Evolutionary conservation across 1,140 invertebrate genomes (phyloP).

Genomic region (Drosophila lini): DNA sequence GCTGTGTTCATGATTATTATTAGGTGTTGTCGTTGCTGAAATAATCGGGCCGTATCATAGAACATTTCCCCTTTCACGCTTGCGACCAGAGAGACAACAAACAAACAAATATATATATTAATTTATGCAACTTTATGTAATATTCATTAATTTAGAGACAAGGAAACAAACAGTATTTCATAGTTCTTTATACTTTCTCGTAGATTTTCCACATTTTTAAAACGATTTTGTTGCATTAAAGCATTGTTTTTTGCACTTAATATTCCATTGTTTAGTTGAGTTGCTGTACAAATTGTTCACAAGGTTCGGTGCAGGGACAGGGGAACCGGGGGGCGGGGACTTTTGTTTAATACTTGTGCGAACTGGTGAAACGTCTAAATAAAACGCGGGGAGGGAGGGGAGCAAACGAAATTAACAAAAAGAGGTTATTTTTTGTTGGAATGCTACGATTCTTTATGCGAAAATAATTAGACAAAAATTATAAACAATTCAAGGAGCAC

Average conservation of each 20-base stretch:
- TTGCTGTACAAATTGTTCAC: slow-evolving; percentile 80
- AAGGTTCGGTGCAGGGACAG: slow-evolving; percentile 65
- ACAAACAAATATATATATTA: slow-evolving; percentile 49
- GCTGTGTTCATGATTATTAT: slow-evolving; percentile 36
- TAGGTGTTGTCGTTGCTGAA: slow-evolving; percentile 45
- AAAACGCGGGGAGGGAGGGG: slow-evolving; percentile 17
- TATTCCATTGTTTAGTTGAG: slow-evolving; percentile 74
- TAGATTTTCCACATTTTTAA: slow-evolving; percentile 51
- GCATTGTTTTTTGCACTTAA: slow-evolving; percentile 75
- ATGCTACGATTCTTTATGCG: slow-evolving; percentile 77
- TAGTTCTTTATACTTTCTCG: slow-evolving; percentile 53
- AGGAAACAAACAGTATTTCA: slow-evolving; percentile 67
- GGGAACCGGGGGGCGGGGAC: slow-evolving; percentile 24
- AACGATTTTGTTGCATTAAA: slow-evolving; percentile 67
- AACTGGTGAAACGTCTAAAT: slow-evolving; percentile 65
- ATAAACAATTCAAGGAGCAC: slow-evolving; percentile 68
- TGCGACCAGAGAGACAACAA: slow-evolving; percentile 56
- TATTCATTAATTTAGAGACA: slow-evolving; percentile 77
- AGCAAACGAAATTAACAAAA: slow-evolving; percentile 48
- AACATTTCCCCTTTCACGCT: slow-evolving; percentile 34
- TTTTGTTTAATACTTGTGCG: slow-evolving; percentile 74
- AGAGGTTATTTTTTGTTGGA: slow-evolving; percentile 58
- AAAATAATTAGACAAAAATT: slow-evolving; percentile 53
- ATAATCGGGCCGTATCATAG: slow-evolving; percentile 58
- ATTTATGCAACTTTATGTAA: slow-evolving; percentile 71